Percentiles rank a stretch among this genome's conserved stretches.
Evolutionary conservation across 2,888 invertebrate species (phyloP).

Genomic region (Lithodes maja): DNA sequence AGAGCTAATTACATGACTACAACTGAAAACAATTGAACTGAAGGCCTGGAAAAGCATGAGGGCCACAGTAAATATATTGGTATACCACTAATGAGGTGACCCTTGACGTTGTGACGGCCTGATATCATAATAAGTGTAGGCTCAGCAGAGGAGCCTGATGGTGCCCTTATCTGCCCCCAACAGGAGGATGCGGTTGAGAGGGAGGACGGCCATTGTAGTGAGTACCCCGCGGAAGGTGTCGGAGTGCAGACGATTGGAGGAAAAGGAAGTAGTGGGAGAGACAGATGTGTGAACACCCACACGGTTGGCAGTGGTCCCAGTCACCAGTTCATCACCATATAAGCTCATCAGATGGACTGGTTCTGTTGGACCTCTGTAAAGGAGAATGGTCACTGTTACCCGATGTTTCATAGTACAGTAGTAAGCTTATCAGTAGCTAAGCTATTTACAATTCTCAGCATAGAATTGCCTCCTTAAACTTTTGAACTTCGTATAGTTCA

Average conservation of each 20-base stretch:
- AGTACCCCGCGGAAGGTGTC: slow-evolving; percentile 94
- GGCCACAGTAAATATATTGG: too few species aligned
- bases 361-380: slow-evolving; percentile 88
- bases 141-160: slow-evolving; percentile 72
- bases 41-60: too few species aligned
- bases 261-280: slow-evolving; percentile 84
- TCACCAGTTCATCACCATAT: slow-evolving; percentile 87
- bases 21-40: too few species aligned
- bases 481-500: too few species aligned
- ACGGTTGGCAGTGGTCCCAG: slow-evolving; percentile 94
- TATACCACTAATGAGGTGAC: too few species aligned
- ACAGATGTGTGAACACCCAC: slow-evolving; percentile 88
- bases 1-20: too few species aligned
- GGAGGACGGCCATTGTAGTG: slow-evolving; percentile 91
- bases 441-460: too few species aligned
- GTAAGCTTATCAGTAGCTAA: too few species aligned
- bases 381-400: neutral
- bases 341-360: slow-evolving; percentile 92
- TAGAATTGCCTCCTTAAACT: too few species aligned
- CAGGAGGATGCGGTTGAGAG: slow-evolving; percentile 90
- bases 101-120: too few species aligned
- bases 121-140: slow-evolving; percentile 74
- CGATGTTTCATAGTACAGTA: too few species aligned
- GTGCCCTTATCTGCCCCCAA: slow-evolving; percentile 94
- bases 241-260: slow-evolving; percentile 88